Evolutionary conservation across 2,888 invertebrate genomes (phyloP), one percentile per base, ranked within the genome.

Genomic region (Notocelia uddmanniana): DNA sequence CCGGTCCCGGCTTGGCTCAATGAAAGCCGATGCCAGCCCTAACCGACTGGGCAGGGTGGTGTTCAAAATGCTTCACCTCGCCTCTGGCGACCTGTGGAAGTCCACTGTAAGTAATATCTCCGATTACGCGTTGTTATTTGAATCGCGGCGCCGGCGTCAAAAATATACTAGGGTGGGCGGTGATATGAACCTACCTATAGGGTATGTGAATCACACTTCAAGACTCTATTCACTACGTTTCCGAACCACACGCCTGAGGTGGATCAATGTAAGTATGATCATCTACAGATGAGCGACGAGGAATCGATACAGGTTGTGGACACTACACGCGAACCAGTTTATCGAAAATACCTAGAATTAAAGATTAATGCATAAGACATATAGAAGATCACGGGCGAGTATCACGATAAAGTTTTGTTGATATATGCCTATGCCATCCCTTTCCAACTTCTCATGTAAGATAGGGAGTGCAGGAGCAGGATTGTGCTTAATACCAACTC

Each of bases 1-100:
- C 93, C 92, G 92, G 92, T 92, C 87, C 80, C 73, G 73, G 77
- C 87, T 92, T 90, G 73, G 77, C 87, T 92, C 90, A 92, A 92
- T 92, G 89, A 87, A 86, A 83, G 88, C 90, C 92, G 90, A 89
- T 81, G 79, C 76, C 74, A 76, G 76, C 77, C 76, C 75, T 10
- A 41, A 41, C 15, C 31, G 31, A 2, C n/a, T 45, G 45, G n/a
- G n/a, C 41, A 15, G n/a, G n/a, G 31, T 8, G 15, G 34, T 37
- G 21, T 34, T 58, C 34, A 18, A 18, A 34, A 19, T 37, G 54
- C 26, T 23, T 11, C 54, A 37, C 58, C 13, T 59, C 58, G 58
- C 34, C 0, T 31, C 31, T 18, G 9, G 13, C 31, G 11, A 5
- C 34, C 57, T 31, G 8, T 26, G 5, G 26, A 3, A 9, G 0